Evolutionary conservation across 2,797 vertebrate genomes (phyloP), one percentile per base, ranked within the genome.

Genomic region (Limosa lapponica): DNA sequence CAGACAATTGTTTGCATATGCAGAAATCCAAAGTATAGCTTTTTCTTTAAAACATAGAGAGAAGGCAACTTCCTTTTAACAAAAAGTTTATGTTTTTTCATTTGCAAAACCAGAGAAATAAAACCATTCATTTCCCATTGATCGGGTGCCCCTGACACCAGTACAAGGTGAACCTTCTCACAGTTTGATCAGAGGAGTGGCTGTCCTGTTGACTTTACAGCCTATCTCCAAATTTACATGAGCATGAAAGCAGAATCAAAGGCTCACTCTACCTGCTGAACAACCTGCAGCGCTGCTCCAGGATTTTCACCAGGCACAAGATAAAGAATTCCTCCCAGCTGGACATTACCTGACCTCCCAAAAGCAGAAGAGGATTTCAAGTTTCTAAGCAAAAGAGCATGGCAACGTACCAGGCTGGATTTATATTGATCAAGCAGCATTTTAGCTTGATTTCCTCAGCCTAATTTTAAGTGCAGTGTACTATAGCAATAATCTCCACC

Each of bases 41-140:
- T 62, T 62, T 62, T 30, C 28, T 41, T 41, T 62, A 52, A 74
- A 83, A 51, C 0, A 1, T 2, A 0, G 0, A 55, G 28, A 80
- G 27, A 61, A 90, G 30, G 17, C 20, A 71, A 70, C 0, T 0
- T 27, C 13, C 43, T 54, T 80, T 37, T 30, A 74, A 64, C 4
- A 51, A 43, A 24, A 62, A 27, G 10, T 23, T 89, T 43, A 34
- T 27, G 3, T 5, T 58, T 48, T 23, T 58, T 75, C 12, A 28
- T 88, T 69, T 90, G 43, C 16, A 67, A 64, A 80, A 46, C 18
- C n/a, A 64, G 28, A 71, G n/a, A 83, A 90, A 70, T 43, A 49
- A 65, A 90, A 52, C 7, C 6, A n/a, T 19, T 30, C 20, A 24
- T 3, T 80, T 70, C 9, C 34, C 12, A 14, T 17, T 25, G 28